Percentiles rank a stretch among this genome's conserved stretches.
Conservation (phyloP, 2,113 vertebrate genomes). For the Perccottus glenii region DNA sequence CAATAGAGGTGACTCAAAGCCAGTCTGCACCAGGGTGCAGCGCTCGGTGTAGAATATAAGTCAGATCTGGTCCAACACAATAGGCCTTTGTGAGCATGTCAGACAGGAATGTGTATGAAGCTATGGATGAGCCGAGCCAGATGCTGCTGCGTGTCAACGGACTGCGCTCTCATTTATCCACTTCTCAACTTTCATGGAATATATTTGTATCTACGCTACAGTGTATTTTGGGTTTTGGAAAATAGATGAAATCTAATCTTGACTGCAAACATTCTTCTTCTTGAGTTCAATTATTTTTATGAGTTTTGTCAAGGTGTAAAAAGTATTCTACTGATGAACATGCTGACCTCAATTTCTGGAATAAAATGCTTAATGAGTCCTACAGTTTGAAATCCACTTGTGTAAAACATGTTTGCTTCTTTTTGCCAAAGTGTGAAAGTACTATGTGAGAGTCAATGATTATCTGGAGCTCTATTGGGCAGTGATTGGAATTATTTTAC, state of each 20-base stretch:
- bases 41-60: conserved; percentile 36
- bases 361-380: too few relatives aligned
- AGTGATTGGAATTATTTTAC: too few relatives aligned
- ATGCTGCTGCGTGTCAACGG: conserved; percentile 39
- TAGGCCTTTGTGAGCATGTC: conserved; percentile 67
- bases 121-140: conserved; percentile 57
- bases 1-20: conserved; percentile 63
- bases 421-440: too few relatives aligned
- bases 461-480: too few relatives aligned
- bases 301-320: too few relatives aligned
- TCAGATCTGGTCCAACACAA: conserved; percentile 64
- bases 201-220: background rate
- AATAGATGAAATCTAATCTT: too few relatives aligned
- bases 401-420: too few relatives aligned
- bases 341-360: too few relatives aligned
- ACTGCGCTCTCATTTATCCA: conserved; percentile 33
- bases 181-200: conserved; percentile 13
- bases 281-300: background rate
- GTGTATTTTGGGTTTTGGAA: too few relatives aligned
- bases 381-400: too few relatives aligned
- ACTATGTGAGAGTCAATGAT: too few relatives aligned
- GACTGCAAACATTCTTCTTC: background rate
- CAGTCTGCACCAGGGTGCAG: conserved; percentile 37
- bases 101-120: conserved; percentile 69
- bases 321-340: too few relatives aligned